Base-by-base conservation (phyloP, 1,140 invertebrate genomes). In the Holotrichia oblita region DNA sequence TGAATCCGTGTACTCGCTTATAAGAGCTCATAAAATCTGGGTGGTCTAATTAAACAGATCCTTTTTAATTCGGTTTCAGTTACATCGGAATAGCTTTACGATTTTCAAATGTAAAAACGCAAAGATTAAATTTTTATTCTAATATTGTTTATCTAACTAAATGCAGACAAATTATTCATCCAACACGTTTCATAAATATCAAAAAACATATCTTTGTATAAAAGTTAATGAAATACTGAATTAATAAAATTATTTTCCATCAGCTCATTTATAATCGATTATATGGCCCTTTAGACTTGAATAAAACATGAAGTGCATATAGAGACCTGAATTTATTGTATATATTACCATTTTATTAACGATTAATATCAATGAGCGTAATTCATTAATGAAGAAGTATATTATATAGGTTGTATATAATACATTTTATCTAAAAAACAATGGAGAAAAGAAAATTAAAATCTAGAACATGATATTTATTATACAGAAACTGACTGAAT, bases 281-380 rank as follows among this genome's bases (percentile, higher is more conserved):
- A 74, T 40, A 74, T 9, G 40, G 61, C 20, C 17, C 17, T 74
- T 44, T 41, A 42, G 14, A 20, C 41, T 42, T 74, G 73, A 74
- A 74, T 74, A 74, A 74, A 74, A 74, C 73, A 74, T 74, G 40
- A 74, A 44, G 61, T 10, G 61, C n/a, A n/a, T 69, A 6, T 69
- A n/a, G 22, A 27, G 27, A 69, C 24, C 22, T 24, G 61, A 69
- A 69, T 34, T 34, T 34, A 34, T 69, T 69, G 61, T 69, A 27
- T 69, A 27, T 34, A 69, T 74, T 74, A 74, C 73, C 41, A 42
- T 74, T 42, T 74, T 74, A 74, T 41, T 69, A 69, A 20, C 14
- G 61, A 20, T 34, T 69, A 17, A 7, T 17, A 69, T 69, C 22
- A 69, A 69, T 69, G 22, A 22, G 24, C n/a, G 22, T 27, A 69